Evolutionary conservation across 1,140 invertebrate genomes (phyloP).

Genomic region (Hermetia illucens): DNA sequence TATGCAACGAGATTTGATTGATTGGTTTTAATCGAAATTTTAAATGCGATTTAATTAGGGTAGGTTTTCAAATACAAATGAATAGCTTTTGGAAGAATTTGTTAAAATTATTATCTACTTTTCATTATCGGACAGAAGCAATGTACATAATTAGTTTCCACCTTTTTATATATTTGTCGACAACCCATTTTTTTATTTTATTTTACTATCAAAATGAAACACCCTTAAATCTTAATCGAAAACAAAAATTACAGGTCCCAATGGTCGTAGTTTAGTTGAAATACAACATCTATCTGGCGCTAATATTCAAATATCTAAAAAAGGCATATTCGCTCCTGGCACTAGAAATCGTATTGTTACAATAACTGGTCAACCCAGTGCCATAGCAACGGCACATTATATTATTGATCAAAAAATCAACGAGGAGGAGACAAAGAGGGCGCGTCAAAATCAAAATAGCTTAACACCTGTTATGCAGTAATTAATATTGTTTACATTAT

Average conservation of each 20-base stretch:
- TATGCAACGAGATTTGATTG: too few relatives aligned
- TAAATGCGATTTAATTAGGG: too few relatives aligned
- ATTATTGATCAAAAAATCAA: conserved; percentile 91
- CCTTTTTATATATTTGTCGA: not conserved
- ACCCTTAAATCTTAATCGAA: too few relatives aligned
- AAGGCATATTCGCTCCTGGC: conserved; percentile 90
- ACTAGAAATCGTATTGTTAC: conserved; percentile 94
- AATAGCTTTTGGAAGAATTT: too few relatives aligned
- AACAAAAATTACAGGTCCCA: conserved; percentile 49
- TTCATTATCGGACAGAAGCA: too few relatives aligned
- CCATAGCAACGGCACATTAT: conserved; percentile 80
- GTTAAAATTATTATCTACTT: too few relatives aligned
- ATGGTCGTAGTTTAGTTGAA: conserved; percentile 88
- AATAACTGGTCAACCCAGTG: conserved; percentile 75
- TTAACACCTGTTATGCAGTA: conserved; percentile 61
- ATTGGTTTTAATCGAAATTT: too few relatives aligned
- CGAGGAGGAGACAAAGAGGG: conserved; percentile 88
- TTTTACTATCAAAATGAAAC: conserved; percentile 1
- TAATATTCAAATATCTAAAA: conserved; percentile 97
- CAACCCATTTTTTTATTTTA: not conserved
- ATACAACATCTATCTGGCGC: conserved; percentile 93
- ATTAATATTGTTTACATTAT: too few relatives aligned
- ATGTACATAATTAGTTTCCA: too few relatives aligned
- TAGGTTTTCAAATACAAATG: too few relatives aligned
- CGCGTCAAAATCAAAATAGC: conserved; percentile 74